Evolutionary conservation across 2,797 vertebrate species (phyloP), one percentile per base, ranked within the genome.

Genomic region (Lagodon rhomboides): DNA sequence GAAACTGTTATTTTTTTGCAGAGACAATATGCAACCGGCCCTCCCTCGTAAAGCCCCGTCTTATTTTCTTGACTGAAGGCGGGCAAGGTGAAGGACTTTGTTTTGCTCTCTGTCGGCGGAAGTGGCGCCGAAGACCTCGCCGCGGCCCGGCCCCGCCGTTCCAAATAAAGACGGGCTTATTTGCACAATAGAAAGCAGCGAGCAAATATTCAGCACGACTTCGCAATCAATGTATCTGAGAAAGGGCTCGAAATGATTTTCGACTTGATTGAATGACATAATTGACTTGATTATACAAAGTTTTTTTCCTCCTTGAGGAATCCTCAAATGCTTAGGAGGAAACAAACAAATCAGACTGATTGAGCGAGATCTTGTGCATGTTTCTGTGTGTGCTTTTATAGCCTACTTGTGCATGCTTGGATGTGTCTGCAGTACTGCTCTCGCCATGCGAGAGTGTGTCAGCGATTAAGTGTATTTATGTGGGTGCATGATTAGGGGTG

Each of bases 291-390:
- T 95, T 95, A 95, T 93, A 84, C 92, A 91, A 93, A 87, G 88
- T 92, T 92, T 89, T 68, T 89, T 84, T 60, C 74, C 90, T 90
- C 92, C 91, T 93, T 83, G 90, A 94, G 93, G 92, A 94, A 94
- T 94, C 91, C 91, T 94, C 92, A 87, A 93, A 91, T 84, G 91
- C 92, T 94, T 92, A 89, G 90, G 90, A 93, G 92, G 94, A 94
- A 94, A 95, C 93, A 95, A 95, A 96, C 95, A 96, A 95, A 95
- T 96, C 95, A 96, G 89, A 77, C 91, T 96, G 95, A 96, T 96
- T 96, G 94, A 95, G 93, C 80, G 56, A 85, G 93, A 91, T 90
- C 81, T 87, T 86, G 89, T 85, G 88, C 89, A 83, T 88, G 90
- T 91, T 91, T 92, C 88, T 83, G 67, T 75, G 83, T 89, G 86